These are phyloP conservation scores for Galleria mellonella DNA, from an alignment of 1,140 invertebrate genomes.

Conservation along the genomic window DNA sequence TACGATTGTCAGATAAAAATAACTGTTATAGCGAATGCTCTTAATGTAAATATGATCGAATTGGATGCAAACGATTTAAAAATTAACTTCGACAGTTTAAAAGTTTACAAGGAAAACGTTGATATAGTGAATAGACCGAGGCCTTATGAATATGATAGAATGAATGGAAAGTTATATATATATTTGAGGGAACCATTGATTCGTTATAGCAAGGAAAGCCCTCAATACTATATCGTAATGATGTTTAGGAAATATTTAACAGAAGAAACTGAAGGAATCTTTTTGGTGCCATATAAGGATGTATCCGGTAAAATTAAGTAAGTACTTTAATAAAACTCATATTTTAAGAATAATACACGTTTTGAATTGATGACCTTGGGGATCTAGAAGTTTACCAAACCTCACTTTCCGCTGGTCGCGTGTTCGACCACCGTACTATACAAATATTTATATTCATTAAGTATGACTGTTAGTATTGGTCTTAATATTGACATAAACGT, in stretches of 20 bases:
- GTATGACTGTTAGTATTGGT: no score
- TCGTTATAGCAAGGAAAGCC: slow-evolving; percentile 20
- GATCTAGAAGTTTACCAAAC: no score
- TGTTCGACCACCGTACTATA: no score
- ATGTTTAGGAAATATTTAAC: slow-evolving; percentile 40
- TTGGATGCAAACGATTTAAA: slow-evolving; percentile 50
- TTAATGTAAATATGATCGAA: slow-evolving; percentile 47
- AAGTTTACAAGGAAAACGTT: slow-evolving; percentile 31
- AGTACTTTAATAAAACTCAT: no score
- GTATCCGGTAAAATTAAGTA: slow-evolving; percentile 31
- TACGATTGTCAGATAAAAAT: slow-evolving; percentile 52
- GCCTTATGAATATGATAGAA: slow-evolving; percentile 42
- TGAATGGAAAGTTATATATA: slow-evolving; percentile 45
- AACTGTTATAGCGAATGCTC: slow-evolving; percentile 52
- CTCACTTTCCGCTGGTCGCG: no score
- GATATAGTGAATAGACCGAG: slow-evolving; percentile 43
- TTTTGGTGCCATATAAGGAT: slow-evolving; percentile 37
- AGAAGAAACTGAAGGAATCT: slow-evolving; percentile 34
- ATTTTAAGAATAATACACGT: no score
- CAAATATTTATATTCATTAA: no score
- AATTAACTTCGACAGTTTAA: slow-evolving; percentile 34
- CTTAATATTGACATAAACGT: no score
- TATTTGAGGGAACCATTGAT: slow-evolving; percentile 47
- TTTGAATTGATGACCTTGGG: no score
- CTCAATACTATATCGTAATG: slow-evolving; percentile 35